These are phyloP conservation scores for Petromus typicus DNA, from an alignment of 2,113 vertebrate species.

Conservation along the genomic window DNA sequence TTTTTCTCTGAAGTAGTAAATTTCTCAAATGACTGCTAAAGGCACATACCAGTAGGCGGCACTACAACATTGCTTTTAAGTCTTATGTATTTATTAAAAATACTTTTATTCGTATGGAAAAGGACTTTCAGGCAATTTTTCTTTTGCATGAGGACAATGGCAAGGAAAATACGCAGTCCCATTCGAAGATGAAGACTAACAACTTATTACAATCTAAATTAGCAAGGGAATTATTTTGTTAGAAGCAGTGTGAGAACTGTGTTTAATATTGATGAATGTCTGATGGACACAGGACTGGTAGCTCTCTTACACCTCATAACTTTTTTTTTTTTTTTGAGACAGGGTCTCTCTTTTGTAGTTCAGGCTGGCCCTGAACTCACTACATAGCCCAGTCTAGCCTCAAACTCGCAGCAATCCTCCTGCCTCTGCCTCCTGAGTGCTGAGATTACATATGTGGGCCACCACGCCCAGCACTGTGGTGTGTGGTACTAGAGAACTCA, in stretches of 20 bases:
- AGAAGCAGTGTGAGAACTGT: background rate
- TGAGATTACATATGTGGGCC: too few species aligned
- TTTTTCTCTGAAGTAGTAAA: background rate
- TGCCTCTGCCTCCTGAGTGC: too few species aligned
- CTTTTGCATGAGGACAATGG: background rate
- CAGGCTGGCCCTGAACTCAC: too few species aligned
- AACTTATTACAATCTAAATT: background rate
- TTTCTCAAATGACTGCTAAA: background rate
- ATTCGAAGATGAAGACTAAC: background rate
- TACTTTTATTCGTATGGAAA: background rate
- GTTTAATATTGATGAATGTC: background rate
- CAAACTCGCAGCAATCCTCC: too few species aligned
- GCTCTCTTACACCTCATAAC: background rate
- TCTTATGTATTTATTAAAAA: background rate
- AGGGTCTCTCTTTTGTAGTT: too few species aligned
- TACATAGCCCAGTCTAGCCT: too few species aligned
- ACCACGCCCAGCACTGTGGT: too few species aligned
- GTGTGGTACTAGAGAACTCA: too few species aligned
- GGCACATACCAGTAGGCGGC: constrained; percentile 28
- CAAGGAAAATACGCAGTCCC: constrained; percentile 2
- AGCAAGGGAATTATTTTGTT: background rate
- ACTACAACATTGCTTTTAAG: constrained; percentile 60
- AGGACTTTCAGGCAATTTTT: background rate
- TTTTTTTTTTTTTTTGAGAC: background rate
- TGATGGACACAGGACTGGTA: background rate